A percentile compares a stretch with the other conserved stretches of the same genome.
phyloP scores from a whole-genome alignment of 2,797 vertebrate genomes.

The Halcyon chelicuti region DNA sequence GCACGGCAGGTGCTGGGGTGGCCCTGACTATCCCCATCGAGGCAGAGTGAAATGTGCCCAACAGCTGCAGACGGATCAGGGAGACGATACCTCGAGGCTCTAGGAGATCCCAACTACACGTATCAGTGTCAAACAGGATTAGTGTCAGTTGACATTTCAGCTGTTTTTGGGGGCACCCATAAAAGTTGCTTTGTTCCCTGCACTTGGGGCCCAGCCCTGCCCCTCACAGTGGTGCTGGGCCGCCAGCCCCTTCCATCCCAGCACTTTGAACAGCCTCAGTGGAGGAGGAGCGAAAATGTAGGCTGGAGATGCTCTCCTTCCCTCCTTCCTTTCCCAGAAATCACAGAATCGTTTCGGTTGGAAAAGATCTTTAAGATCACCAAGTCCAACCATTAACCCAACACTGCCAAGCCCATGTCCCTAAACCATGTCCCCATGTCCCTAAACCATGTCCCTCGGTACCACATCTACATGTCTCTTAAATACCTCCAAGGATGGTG shows the following conservation, averaged over 20 bases:
- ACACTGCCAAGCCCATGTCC: too few species aligned
- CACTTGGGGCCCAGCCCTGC: background rate
- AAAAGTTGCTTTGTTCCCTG: background rate
- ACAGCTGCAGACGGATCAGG: background rate
- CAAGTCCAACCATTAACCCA: too few species aligned
- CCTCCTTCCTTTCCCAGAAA: background rate
- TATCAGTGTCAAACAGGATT: background rate
- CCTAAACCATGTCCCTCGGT: too few species aligned
- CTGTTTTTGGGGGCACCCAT: background rate
- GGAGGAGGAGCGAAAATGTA: background rate
- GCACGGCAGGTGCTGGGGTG: background rate
- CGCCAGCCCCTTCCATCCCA: background rate
- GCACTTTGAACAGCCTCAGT: rapidly evolving
- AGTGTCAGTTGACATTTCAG: background rate
- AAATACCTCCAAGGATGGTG: background rate
- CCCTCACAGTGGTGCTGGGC: background rate
- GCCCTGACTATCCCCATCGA: rapidly evolving
- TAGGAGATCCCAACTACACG: rapidly evolving
- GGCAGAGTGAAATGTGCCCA: background rate
- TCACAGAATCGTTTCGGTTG: too few species aligned
- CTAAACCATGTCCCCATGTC: too few species aligned
- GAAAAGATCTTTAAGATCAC: too few species aligned
- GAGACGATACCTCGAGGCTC: background rate
- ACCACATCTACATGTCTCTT: background rate
- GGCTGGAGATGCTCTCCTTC: background rate